Evolutionary conservation across 2,888 invertebrate genomes (phyloP).

Genomic region (Pristionchus mayeri): DNA sequence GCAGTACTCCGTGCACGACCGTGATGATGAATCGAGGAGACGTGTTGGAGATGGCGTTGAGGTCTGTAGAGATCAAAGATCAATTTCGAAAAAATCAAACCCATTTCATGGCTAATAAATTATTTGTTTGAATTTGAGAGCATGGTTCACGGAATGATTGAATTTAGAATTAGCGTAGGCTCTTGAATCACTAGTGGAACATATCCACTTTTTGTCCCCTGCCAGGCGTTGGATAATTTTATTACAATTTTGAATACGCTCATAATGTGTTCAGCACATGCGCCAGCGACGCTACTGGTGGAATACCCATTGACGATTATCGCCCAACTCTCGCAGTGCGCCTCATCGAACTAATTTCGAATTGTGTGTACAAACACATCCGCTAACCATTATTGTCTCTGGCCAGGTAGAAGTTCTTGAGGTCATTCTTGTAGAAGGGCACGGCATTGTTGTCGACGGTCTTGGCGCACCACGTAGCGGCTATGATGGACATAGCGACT

Average conservation of each 20-base stretch:
- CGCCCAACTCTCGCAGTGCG: too few species aligned
- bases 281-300: too few species aligned
- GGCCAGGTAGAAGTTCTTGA: conserved; percentile 66
- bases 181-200: too few species aligned
- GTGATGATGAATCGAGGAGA: conserved; percentile 71
- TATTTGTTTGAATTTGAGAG: too few species aligned
- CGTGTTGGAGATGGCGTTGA: conserved; percentile 53
- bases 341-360: background rate
- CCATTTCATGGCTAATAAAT: too few species aligned
- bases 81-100: background rate
- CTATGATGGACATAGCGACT: conserved; percentile 72
- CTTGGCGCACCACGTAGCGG: conserved; percentile 74
- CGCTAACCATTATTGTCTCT: conserved; percentile 53
- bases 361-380: background rate
- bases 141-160: too few species aligned
- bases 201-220: too few species aligned
- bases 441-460: conserved; percentile 73
- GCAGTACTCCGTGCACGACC: conserved; percentile 72
- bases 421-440: conserved; percentile 74
- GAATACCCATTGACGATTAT: too few species aligned
- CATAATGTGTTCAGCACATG: too few species aligned
- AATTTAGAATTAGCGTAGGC: too few species aligned
- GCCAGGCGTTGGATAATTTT: too few species aligned
- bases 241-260: too few species aligned
- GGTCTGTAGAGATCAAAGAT: background rate